These are phyloP conservation scores for Acleris literana DNA, from an alignment of 2,888 invertebrate species.

Conservation along the genomic window DNA sequence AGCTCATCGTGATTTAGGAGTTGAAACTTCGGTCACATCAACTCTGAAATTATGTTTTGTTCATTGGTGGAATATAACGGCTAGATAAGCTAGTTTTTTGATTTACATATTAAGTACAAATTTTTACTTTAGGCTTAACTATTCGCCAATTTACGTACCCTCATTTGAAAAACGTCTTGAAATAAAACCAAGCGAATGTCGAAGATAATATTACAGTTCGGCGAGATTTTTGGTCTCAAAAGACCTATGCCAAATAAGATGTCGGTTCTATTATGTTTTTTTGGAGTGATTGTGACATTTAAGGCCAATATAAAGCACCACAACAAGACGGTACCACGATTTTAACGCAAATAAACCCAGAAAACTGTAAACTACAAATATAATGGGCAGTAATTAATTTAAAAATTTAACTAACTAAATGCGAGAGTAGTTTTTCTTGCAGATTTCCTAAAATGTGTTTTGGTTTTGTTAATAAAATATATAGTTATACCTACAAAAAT, in stretches of 20 bases:
- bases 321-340: no score
- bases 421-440: neutral
- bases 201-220: slow-evolving; percentile 25
- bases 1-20: slow-evolving; percentile 32
- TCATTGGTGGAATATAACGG: slow-evolving; percentile 1
- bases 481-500: neutral
- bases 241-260: slow-evolving; percentile 17
- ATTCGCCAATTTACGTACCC: slow-evolving; percentile 19
- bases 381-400: no score
- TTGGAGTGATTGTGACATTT: slow-evolving; percentile 12
- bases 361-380: no score
- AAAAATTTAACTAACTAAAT: no score
- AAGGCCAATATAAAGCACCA: neutral
- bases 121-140: neutral
- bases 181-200: slow-evolving; percentile 23
- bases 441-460: neutral
- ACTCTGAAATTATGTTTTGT: slow-evolving; percentile 14
- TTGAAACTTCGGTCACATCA: slow-evolving; percentile 27
- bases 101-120: no score
- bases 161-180: slow-evolving; percentile 7
- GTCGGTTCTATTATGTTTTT: slow-evolving; percentile 18
- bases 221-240: slow-evolving; percentile 23
- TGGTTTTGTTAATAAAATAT: no score
- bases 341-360: no score
- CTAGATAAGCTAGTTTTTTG: neutral